A percentile compares a stretch with the other conserved stretches of the same genome.
phyloP scores from a whole-genome alignment of 2,113 vertebrate genomes.

The Hylia prasina region DNA sequence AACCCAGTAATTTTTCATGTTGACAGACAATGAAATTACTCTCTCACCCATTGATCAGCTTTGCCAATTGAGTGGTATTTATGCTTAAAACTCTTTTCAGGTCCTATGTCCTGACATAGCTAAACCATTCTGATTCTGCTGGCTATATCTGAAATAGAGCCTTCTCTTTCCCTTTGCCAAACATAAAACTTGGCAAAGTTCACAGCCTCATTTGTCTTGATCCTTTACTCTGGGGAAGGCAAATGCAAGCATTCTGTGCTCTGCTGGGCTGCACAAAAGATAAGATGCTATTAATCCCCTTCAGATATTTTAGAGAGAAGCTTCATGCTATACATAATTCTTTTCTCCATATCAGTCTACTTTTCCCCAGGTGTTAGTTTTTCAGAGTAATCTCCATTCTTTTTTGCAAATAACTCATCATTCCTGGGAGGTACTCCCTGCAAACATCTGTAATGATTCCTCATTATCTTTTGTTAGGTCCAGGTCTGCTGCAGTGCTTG shows the following conservation, averaged over 20 bases:
- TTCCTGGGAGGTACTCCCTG: background rate
- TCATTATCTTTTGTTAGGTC: background rate
- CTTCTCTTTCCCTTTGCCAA: background rate
- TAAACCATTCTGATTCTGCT: background rate
- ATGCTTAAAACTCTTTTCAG: background rate
- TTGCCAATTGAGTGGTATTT: background rate
- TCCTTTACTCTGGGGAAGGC: background rate
- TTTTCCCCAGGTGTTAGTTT: background rate
- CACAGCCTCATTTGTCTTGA: background rate
- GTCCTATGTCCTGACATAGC: background rate
- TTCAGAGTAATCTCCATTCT: background rate
- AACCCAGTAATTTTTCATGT: background rate
- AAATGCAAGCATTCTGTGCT: background rate
- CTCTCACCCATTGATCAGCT: background rate
- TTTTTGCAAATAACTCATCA: background rate
- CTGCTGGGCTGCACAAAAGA: background rate
- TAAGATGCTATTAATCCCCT: background rate
- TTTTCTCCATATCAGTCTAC: background rate
- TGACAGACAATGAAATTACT: background rate
- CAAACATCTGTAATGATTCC: background rate
- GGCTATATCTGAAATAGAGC: rapidly evolving
- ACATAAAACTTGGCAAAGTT: background rate
- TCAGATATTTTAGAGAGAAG: background rate
- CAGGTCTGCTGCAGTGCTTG: background rate
- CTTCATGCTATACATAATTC: background rate